These are phyloP conservation scores for Xenopus petersii DNA, from an alignment of 2,797 vertebrate species.

Conservation along the genomic window DNA sequence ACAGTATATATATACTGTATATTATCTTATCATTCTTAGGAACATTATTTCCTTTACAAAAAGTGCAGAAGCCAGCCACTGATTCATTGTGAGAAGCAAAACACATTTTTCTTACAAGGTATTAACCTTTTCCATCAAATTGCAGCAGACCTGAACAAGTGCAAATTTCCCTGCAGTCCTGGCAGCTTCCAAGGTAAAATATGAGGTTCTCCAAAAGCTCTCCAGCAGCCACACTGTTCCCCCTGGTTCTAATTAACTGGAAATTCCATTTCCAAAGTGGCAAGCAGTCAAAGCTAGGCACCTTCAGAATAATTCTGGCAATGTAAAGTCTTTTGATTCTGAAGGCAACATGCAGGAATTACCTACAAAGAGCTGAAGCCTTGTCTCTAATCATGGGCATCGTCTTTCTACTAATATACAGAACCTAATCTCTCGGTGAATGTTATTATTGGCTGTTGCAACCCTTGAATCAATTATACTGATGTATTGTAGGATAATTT, in stretches of 20 bases:
- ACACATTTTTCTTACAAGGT: conserved; percentile 16
- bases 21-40: no score
- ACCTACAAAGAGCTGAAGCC: background rate
- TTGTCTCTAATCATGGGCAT: no score
- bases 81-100: conserved; percentile 29
- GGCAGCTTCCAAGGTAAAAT: conserved; percentile 1
- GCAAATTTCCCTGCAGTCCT: conserved; percentile 17
- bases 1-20: no score
- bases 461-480: no score
- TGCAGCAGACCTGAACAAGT: conserved; percentile 22
- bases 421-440: no score
- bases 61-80: background rate
- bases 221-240: background rate
- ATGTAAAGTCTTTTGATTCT: conserved; percentile 4
- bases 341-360: background rate
- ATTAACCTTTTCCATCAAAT: conserved; percentile 15
- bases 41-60: no score
- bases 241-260: conserved; percentile 28
- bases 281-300: conserved; percentile 23
- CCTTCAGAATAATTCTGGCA: conserved; percentile 18
- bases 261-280: conserved; percentile 29
- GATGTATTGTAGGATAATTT: no score
- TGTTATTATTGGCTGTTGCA: no score
- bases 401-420: no score
- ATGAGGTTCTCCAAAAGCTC: background rate